phyloP scores from a whole-genome alignment of 2,888 invertebrate species.

The Camptogramma bilineatum region DNA sequence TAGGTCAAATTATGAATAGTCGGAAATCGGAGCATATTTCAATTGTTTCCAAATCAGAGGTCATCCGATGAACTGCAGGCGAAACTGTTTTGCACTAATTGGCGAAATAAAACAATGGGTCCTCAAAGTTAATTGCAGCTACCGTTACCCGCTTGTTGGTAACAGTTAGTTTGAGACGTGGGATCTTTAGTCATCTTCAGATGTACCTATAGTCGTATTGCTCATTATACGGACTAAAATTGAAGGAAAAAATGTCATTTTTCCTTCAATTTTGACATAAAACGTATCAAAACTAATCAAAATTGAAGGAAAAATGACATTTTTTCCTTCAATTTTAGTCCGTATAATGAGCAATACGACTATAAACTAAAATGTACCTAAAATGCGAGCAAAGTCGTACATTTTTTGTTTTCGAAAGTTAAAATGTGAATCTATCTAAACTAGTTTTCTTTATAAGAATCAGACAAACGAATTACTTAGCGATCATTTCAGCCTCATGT shows the following conservation, averaged over 20 bases:
- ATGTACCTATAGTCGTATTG: no score
- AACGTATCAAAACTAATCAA: no score
- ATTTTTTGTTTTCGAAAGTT: not conserved
- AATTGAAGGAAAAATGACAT: no score
- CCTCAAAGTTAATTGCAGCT: slow-evolving; percentile 41
- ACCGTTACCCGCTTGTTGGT: slow-evolving; percentile 37
- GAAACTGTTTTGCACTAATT: slow-evolving; percentile 44
- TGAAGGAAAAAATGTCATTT: no score
- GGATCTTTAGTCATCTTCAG: slow-evolving; percentile 34
- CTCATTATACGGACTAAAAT: no score
- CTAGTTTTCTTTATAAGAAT: no score
- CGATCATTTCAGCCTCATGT: no score
- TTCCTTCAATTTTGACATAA: no score
- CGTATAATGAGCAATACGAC: no score
- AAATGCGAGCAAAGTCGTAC: not conserved
- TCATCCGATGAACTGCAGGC: slow-evolving; percentile 37
- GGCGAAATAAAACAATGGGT: slow-evolving; percentile 44
- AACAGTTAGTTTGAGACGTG: slow-evolving; percentile 39
- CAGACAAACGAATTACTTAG: no score
- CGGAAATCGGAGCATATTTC: slow-evolving; percentile 23
- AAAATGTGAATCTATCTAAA: no score
- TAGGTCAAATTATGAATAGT: slow-evolving; percentile 10
- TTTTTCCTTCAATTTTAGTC: no score
- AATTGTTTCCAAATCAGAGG: slow-evolving; percentile 35
- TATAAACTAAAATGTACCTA: not conserved